Evolutionary conservation across 2,113 vertebrate genomes (phyloP).

Genomic region (Bagarius yarrelli): DNA sequence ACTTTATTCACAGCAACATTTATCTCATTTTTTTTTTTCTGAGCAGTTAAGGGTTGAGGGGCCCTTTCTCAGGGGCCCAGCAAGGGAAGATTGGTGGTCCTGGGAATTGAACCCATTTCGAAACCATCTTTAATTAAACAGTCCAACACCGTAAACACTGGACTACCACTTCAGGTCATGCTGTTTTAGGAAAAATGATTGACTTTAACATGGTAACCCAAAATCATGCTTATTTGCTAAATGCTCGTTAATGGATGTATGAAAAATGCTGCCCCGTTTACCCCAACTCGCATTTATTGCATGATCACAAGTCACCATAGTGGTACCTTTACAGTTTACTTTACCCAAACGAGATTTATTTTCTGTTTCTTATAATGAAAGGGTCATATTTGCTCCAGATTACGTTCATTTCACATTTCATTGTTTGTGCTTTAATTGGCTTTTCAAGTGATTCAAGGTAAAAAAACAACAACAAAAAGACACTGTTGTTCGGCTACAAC

Average conservation of each 20-base stretch:
- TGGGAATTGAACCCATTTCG: too few species aligned
- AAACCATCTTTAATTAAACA: too few species aligned
- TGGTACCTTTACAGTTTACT: background rate
- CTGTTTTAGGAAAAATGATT: background rate
- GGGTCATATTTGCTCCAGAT: background rate
- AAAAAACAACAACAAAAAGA: too few species aligned
- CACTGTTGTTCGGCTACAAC: background rate
- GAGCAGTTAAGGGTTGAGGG: too few species aligned
- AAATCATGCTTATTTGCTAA: background rate
- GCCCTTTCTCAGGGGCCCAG: too few species aligned
- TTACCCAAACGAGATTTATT: rapidly evolving
- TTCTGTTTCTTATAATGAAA: too few species aligned
- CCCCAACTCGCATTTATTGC: background rate
- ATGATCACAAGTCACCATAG: background rate
- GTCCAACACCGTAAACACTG: too few species aligned
- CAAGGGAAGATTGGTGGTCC: too few species aligned
- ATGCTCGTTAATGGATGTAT: background rate
- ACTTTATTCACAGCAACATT: too few species aligned
- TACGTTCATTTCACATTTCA: background rate
- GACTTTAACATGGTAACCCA: background rate
- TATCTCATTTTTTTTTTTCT: too few species aligned
- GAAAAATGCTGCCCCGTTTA: background rate
- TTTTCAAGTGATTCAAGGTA: background rate
- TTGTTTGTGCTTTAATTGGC: background rate
- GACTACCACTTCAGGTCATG: background rate